Percentiles rank a stretch among this genome's conserved stretches.
Conservation (phyloP, 2,888 invertebrate species). For the Latheticus oryzae region DNA sequence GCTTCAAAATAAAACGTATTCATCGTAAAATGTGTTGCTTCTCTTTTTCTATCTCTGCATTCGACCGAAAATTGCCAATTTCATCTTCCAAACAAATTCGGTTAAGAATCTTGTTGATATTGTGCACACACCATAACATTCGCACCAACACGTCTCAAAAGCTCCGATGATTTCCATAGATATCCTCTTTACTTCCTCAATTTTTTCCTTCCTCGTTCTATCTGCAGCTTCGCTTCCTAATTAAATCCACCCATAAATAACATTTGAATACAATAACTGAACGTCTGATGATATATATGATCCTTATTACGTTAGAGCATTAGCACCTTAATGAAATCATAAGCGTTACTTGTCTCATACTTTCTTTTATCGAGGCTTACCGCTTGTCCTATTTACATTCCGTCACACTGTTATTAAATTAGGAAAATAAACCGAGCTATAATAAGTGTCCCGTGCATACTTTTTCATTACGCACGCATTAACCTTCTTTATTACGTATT, state of each 20-base stretch:
- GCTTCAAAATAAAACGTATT: too few species aligned
- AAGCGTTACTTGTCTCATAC: constrained; percentile 25
- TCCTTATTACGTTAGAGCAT: constrained; percentile 45
- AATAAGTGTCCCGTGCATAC: constrained; percentile 29
- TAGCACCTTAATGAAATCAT: constrained; percentile 44
- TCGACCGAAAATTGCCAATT: too few species aligned
- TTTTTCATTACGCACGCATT: constrained; percentile 30
- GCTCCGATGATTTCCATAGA: too few species aligned
- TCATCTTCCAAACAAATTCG: too few species aligned
- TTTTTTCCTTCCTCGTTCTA: background rate
- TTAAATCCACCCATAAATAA: constrained; percentile 52
- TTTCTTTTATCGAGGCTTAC: constrained; percentile 32
- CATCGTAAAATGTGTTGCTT: too few species aligned
- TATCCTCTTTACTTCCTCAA: too few species aligned
- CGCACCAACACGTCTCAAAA: too few species aligned
- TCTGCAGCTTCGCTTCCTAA: too few species aligned
- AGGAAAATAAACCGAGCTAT: constrained; percentile 32
- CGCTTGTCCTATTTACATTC: constrained; percentile 22
- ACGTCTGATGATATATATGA: constrained; percentile 46
- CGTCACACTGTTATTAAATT: constrained; percentile 31
- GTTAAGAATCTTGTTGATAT: too few species aligned
- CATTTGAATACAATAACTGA: constrained; percentile 51
- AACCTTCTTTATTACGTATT: constrained; percentile 13
- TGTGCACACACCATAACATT: too few species aligned
- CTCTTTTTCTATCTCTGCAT: too few species aligned